phyloP scores from a whole-genome alignment of 2,113 vertebrate genomes.

The Callionymus lyra region DNA sequence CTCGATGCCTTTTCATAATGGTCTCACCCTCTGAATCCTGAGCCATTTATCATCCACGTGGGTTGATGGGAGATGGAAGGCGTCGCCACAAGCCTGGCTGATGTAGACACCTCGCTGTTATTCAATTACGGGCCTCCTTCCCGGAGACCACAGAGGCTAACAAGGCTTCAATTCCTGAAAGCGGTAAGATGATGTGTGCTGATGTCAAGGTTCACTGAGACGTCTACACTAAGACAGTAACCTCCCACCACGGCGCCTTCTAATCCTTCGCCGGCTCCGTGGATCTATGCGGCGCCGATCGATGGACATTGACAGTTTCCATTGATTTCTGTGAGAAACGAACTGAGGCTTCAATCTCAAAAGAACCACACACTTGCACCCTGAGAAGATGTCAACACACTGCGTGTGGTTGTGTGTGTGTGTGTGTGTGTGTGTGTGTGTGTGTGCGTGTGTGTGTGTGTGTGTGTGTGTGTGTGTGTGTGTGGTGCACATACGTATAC shows the following conservation, averaged over 20 bases:
- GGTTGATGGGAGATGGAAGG: slow-evolving; percentile 38
- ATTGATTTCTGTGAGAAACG: slow-evolving; percentile 69
- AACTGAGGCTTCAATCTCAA: slow-evolving; percentile 31
- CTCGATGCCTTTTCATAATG: too few species aligned
- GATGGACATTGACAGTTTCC: slow-evolving; percentile 55
- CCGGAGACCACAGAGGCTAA: slow-evolving; percentile 34
- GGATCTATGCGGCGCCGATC: slow-evolving; percentile 43
- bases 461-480: too few species aligned
- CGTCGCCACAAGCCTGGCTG: slow-evolving; percentile 26
- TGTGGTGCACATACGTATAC: too few species aligned
- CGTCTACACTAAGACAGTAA: slow-evolving; percentile 20
- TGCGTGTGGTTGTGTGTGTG: slow-evolving; percentile 1
- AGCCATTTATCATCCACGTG: slow-evolving; percentile 47
- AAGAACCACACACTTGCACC: slow-evolving; percentile 2
- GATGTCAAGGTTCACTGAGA: slow-evolving; percentile 43
- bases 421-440: too few species aligned
- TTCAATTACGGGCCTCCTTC: slow-evolving; percentile 47
- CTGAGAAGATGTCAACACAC: background rate
- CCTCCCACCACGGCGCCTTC: slow-evolving; percentile 11
- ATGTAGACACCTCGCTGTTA: slow-evolving; percentile 38
- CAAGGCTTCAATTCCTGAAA: slow-evolving; percentile 27
- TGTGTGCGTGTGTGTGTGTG: too few species aligned
- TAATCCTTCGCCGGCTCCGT: slow-evolving; percentile 44
- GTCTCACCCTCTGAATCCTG: slow-evolving; percentile 19
- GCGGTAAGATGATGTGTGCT: slow-evolving; percentile 21